phyloP scores from a whole-genome alignment of 53 echinoderm and acorn worm genomes.

The Stichopus horrens region DNA sequence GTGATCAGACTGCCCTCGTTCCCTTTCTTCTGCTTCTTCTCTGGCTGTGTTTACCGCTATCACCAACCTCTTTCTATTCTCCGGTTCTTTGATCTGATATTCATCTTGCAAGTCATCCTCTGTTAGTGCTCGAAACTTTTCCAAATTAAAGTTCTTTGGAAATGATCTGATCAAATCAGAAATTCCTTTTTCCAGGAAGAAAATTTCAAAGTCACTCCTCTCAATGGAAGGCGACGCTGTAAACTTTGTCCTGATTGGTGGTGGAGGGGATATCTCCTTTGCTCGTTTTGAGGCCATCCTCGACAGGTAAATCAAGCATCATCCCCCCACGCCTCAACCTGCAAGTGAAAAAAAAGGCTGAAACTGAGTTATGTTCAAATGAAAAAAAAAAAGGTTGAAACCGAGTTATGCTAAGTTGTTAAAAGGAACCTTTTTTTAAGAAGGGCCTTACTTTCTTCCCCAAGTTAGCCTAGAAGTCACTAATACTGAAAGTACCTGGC shows the following conservation, averaged over 20 bases:
- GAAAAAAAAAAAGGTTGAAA: too few relatives aligned
- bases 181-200: slow-evolving; percentile 67
- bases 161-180: slow-evolving; percentile 62
- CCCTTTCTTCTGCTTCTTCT: slow-evolving; percentile 84
- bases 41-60: slow-evolving; percentile 71
- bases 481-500: too few relatives aligned
- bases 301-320: not conserved
- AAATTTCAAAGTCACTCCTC: slow-evolving; percentile 63
- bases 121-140: slow-evolving; percentile 86
- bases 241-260: slow-evolving; percentile 40
- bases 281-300: slow-evolving; percentile 14
- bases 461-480: too few relatives aligned
- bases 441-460: too few relatives aligned
- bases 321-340: too few relatives aligned
- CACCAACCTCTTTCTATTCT: slow-evolving; percentile 70
- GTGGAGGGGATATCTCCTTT: slow-evolving; percentile 27
- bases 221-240: slow-evolving; percentile 38
- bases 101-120: slow-evolving; percentile 93
- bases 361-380: too few relatives aligned
- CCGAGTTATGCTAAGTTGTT: too few relatives aligned
- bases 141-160: slow-evolving; percentile 82
- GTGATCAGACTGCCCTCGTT: slow-evolving; percentile 52
- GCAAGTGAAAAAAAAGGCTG: too few relatives aligned
- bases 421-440: too few relatives aligned
- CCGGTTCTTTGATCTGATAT: slow-evolving; percentile 57